A percentile compares a stretch with the other conserved stretches of the same genome.
These are phyloP conservation scores for Podarcis siculus DNA, from an alignment of 2,797 vertebrate genomes.

Conservation along the genomic window DNA sequence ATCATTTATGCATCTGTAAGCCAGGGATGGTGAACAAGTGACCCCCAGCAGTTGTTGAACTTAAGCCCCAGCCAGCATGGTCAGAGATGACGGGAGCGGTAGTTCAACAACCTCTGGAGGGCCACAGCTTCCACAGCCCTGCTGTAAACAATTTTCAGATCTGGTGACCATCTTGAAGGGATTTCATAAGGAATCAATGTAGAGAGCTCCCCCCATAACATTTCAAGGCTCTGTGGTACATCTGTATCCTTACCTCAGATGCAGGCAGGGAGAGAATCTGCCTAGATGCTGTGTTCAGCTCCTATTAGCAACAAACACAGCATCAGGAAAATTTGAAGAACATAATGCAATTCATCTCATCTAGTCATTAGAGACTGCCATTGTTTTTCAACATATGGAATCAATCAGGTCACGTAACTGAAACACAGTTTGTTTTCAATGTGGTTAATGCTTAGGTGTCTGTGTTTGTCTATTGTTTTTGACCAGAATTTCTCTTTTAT, in stretches of 20 bases:
- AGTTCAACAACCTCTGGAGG: too few relatives aligned
- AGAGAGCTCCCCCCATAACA: not conserved
- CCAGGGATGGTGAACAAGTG: too few relatives aligned
- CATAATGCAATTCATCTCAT: not conserved
- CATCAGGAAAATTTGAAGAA: not conserved
- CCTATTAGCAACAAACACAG: not conserved
- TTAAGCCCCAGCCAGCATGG: too few relatives aligned
- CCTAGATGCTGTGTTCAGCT: not conserved
- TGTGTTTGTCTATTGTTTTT: constrained; percentile 44
- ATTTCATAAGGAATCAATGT: not conserved
- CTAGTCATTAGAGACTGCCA: fast-evolving
- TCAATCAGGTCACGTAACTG: not conserved
- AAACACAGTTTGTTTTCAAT: not conserved
- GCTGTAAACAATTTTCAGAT: not conserved
- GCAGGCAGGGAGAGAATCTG: not conserved
- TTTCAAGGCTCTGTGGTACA: not conserved
- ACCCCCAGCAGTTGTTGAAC: too few relatives aligned
- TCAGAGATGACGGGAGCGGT: too few relatives aligned
- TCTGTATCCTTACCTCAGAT: not conserved
- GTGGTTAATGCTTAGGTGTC: not conserved
- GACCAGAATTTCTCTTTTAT: not conserved
- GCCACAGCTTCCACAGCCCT: not conserved
- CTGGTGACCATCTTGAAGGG: not conserved
- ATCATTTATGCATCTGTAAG: not conserved
- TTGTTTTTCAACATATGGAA: not conserved